A percentile compares a stretch with the other conserved stretches of the same genome.
Conservation (phyloP, 2,113 vertebrate species). For the Labeo rohita region DNA sequence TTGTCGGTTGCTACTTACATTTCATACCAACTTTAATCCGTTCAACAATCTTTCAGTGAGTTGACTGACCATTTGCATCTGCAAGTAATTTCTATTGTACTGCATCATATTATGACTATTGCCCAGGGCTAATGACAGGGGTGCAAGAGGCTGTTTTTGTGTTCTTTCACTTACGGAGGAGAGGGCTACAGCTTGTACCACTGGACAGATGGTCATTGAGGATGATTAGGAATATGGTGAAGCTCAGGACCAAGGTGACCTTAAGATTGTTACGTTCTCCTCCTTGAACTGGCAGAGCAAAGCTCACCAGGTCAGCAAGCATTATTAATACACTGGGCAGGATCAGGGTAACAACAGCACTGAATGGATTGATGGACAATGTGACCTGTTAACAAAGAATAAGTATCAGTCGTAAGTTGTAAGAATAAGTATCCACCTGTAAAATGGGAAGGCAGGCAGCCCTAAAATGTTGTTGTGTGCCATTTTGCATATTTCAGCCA, state of each 20-base stretch:
- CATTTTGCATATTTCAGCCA: too few species aligned
- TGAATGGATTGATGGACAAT: constrained; percentile 64
- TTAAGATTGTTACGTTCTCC: constrained; percentile 75
- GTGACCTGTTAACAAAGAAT: constrained; percentile 59
- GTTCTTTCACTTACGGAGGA: constrained; percentile 69
- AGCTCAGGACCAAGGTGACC: constrained; percentile 77
- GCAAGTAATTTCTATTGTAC: neutral
- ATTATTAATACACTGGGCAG: constrained; percentile 72
- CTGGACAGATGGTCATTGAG: constrained; percentile 68
- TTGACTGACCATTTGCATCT: neutral
- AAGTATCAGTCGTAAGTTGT: too few species aligned
- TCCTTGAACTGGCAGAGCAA: constrained; percentile 67
- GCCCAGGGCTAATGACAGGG: neutral
- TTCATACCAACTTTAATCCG: neutral
- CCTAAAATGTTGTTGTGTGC: too few species aligned
- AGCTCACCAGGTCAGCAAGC: constrained; percentile 70
- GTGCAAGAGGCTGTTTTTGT: neutral
- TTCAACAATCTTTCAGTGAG: too few species aligned
- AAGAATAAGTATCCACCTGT: neutral
- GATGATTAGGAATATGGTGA: constrained; percentile 76
- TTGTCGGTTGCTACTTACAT: neutral
- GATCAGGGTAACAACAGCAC: constrained; percentile 64
- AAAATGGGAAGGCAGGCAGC: too few species aligned
- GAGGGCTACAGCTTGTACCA: constrained; percentile 66
- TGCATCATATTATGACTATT: neutral